phyloP scores from a whole-genome alignment of 2,888 invertebrate species.

The Mythimna albipuncta region DNA sequence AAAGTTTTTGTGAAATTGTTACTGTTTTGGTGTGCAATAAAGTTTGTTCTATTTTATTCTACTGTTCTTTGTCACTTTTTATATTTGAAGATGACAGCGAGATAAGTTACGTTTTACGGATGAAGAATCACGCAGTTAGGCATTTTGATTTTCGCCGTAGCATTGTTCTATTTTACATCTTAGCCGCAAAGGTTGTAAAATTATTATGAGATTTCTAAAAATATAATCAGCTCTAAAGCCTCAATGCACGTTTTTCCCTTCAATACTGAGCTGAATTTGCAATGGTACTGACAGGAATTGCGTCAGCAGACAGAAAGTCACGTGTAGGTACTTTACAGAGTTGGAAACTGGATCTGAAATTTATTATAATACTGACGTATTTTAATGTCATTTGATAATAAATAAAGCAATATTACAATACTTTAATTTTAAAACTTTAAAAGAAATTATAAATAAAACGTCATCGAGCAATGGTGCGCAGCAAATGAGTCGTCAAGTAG shows the following conservation, averaged over 20 bases:
- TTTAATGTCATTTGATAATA: not conserved
- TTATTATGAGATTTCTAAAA: not conserved
- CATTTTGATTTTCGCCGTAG: not conserved
- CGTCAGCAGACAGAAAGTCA: not conserved
- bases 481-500: not conserved
- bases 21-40: too few species aligned
- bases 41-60: not conserved
- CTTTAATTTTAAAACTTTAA: not conserved
- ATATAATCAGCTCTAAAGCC: not conserved
- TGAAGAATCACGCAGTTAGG: not conserved
- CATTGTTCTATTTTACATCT: not conserved
- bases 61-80: not conserved
- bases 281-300: slow-evolving; percentile 3
- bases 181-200: not conserved
- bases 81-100: not conserved
- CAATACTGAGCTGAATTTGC: slow-evolving; percentile 1
- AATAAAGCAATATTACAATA: not conserved
- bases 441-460: not conserved
- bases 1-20: too few species aligned
- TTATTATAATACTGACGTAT: not conserved
- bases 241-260: not conserved
- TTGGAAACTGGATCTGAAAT: not conserved
- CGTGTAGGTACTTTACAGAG: slow-evolving; percentile 1
- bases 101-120: not conserved
- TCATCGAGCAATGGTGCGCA: not conserved